phyloP scores from a whole-genome alignment of 2,888 invertebrate genomes.

The Drosophila hamatofila region DNA sequence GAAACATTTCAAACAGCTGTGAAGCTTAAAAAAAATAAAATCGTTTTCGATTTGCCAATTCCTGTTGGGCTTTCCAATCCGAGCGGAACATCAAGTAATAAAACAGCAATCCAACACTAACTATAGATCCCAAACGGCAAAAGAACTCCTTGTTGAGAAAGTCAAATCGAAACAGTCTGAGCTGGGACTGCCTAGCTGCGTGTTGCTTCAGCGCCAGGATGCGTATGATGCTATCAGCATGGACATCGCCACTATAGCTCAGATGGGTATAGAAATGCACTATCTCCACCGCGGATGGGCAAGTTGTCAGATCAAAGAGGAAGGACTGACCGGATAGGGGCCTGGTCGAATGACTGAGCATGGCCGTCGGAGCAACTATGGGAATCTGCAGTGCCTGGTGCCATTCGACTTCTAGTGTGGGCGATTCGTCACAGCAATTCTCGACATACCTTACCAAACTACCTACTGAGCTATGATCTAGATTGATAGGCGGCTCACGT shows the following conservation, averaged over 20 bases:
- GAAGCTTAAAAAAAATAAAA: slow-evolving; percentile 1
- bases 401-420: neutral
- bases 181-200: neutral
- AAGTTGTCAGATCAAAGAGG: neutral
- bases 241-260: neutral
- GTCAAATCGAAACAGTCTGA: no score
- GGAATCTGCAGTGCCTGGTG: neutral
- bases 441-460: no score
- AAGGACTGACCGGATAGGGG: neutral
- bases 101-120: neutral
- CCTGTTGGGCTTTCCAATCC: neutral
- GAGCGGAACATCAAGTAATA: neutral
- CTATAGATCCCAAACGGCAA: neutral
- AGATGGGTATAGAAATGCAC: neutral
- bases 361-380: neutral
- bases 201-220: neutral
- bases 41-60: neutral
- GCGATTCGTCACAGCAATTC: neutral
- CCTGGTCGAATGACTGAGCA: neutral
- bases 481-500: no score
- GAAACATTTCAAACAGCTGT: neutral
- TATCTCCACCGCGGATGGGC: neutral
- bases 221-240: neutral
- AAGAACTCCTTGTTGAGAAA: neutral
- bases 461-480: no score